Evolutionary conservation across 1,140 invertebrate genomes (phyloP), one percentile per base, ranked within the genome.

Genomic region (Drosophila truncata): DNA sequence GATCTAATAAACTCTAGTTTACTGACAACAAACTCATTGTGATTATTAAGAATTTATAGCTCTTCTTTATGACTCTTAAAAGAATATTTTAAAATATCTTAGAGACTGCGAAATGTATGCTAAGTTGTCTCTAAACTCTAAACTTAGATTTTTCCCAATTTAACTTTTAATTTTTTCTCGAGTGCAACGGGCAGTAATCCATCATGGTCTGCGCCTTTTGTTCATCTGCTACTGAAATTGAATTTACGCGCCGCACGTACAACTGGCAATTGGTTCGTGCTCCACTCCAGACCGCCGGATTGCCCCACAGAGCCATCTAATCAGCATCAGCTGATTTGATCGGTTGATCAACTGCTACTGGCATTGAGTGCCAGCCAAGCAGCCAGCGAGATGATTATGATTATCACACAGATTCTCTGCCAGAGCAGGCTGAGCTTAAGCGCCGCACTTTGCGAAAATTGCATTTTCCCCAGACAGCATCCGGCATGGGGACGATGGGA

Each of bases 191-290:
- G 2, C 52, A 8, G 35, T 78, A 59, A 80, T 75, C 60, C 60
- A 71, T 70, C 71, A 16, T 25, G 64, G 73, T 35, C 25, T 52
- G 81, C 65, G 67, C 64, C 52, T 55, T 69, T 80, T 81, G 78
- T 62, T 84, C 76, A 49, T 72, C 86, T 52, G 85, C 85, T 90
- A 91, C 81, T 90, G 85, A 90, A 91, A 91, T 91, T 91, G 84
- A 88, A 91, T 91, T 91, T 84, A 90, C 84, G 84, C 88, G 84
- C 37, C 65, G 81, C 88, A 91, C 88, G 88, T 91, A 91, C 88
- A 65, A 42, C 88, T 59, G 72, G 69, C 91, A 81, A 84, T 90
- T 78, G 81, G 76, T 72, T 73, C 67, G 61, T 80, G 67, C 61
- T 65, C 77, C 69, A 78, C 76, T 79, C 61, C 39, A 42, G 46